These are phyloP conservation scores for Drosophila orosa DNA, from an alignment of 1,140 invertebrate genomes.

Conservation along the genomic window DNA sequence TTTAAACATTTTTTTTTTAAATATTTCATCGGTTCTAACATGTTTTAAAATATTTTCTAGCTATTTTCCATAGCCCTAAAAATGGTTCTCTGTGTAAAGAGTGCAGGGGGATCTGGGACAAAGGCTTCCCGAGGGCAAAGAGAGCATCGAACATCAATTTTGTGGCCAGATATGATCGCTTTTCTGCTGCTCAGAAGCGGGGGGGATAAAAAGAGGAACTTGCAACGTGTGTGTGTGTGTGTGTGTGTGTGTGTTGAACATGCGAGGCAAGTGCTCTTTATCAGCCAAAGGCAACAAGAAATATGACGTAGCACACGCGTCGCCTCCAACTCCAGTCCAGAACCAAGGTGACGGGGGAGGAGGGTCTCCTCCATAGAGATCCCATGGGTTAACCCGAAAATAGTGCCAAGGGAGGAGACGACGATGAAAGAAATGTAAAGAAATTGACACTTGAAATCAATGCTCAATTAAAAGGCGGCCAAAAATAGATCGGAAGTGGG, in stretches of 20 bases:
- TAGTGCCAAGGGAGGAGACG: slow-evolving; percentile 1
- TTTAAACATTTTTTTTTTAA: neutral
- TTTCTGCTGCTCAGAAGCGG: neutral
- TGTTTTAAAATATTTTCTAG: neutral
- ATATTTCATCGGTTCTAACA: neutral
- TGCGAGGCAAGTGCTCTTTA: slow-evolving; percentile 50
- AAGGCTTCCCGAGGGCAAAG: slow-evolving; percentile 21
- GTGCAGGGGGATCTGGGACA: neutral
- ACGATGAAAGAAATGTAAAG: slow-evolving; percentile 19
- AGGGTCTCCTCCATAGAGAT: neutral
- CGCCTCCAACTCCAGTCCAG: slow-evolving; percentile 2
- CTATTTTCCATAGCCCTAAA: neutral
- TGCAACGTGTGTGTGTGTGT: neutral
- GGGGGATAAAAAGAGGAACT: neutral
- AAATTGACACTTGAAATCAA: slow-evolving; percentile 65
- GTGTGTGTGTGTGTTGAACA: slow-evolving; percentile 26
- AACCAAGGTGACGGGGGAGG: neutral
- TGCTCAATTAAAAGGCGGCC: slow-evolving; percentile 34
- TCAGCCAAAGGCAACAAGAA: slow-evolving; percentile 46
- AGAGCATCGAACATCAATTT: slow-evolving; percentile 48
- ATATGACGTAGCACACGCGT: slow-evolving; percentile 61
- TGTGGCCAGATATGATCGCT: slow-evolving; percentile 34
- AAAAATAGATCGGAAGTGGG: slow-evolving; percentile 19
- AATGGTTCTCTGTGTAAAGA: neutral
- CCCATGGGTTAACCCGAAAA: slow-evolving; percentile 5